Percentiles rank a stretch among this genome's conserved stretches.
phyloP scores from a whole-genome alignment of 2,888 invertebrate genomes.

The Amblyteles armatorius region DNA sequence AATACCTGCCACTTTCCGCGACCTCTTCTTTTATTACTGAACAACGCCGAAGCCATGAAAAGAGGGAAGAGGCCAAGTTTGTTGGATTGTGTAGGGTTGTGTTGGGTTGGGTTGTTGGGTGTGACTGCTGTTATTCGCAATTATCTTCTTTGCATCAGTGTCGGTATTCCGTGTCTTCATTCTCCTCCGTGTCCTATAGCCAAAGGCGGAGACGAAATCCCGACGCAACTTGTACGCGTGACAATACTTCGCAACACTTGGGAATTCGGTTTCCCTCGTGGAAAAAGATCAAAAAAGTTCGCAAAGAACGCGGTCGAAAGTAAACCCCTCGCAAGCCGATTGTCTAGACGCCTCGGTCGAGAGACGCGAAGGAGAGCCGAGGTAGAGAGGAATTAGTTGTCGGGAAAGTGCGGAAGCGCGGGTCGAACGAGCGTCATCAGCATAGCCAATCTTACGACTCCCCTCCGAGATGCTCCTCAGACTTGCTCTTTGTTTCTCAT shows the following conservation, averaged over 20 bases:
- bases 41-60: neutral
- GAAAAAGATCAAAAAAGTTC: neutral
- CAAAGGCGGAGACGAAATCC: neutral
- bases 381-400: constrained; percentile 31
- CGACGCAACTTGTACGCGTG: neutral
- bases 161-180: neutral
- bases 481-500: constrained; percentile 34
- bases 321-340: constrained; percentile 27
- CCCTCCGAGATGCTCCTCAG: neutral
- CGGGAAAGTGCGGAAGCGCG: neutral
- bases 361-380: constrained; percentile 1
- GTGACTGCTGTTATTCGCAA: neutral
- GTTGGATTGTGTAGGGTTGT: neutral
- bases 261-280: neutral
- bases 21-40: constrained; percentile 4
- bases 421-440: constrained; percentile 24
- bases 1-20: neutral
- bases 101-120: neutral
- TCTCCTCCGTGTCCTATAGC: neutral
- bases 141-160: neutral
- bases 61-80: neutral
- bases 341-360: neutral
- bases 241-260: neutral
- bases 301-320: constrained; percentile 1
- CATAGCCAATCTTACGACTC: constrained; percentile 30